Evolutionary conservation across 2,797 vertebrate genomes (phyloP), one percentile per base, ranked within the genome.

Genomic region (Apodemus agrarius): DNA sequence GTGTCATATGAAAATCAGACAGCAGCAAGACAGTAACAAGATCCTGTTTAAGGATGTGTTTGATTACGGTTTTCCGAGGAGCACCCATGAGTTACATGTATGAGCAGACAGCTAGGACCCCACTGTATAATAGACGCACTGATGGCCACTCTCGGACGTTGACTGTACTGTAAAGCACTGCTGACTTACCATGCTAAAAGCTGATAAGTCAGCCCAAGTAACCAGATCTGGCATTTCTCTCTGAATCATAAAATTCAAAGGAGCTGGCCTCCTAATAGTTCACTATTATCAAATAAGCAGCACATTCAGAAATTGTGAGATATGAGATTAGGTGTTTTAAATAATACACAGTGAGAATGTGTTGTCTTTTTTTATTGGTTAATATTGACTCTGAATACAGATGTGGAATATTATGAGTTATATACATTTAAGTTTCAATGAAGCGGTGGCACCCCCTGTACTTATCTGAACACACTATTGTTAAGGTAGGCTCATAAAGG

Each of bases 181-280:
- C 17, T 90, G 61, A 96, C 59, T 79, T 76, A 88, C 54, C 22
- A 86, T 31, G 46, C 34, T 90, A 74, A 92, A 93, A 26, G 57
- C 90, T 95, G 34, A 52, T 90, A 93, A 97, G 93, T 97, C 72
- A 96, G 96, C 80, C 40, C 95, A 97, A 90, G 88, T 95, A 92
- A 97, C 97, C 97, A 96, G 89, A 86, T 89, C 93, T 94, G 52
- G 74, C 59, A 95, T 97, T 97, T 94, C 90, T 91, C 98, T 93
- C 95, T 97, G 82, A 93, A 97, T 69, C 87, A 61, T 96, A 94
- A 98, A 89, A 97, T 31, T 97, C 90, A 97, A 93, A 94, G 90
- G 97, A 90, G 26, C 11, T 82, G 34, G 54, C 34, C 87, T 90
- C 83, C 57, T n/a, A 89, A 93, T 14, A 31, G 14, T 22, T 57